Evolutionary conservation across 1,140 invertebrate genomes (phyloP).

Genomic region (Dendroctonus ponderosae): DNA sequence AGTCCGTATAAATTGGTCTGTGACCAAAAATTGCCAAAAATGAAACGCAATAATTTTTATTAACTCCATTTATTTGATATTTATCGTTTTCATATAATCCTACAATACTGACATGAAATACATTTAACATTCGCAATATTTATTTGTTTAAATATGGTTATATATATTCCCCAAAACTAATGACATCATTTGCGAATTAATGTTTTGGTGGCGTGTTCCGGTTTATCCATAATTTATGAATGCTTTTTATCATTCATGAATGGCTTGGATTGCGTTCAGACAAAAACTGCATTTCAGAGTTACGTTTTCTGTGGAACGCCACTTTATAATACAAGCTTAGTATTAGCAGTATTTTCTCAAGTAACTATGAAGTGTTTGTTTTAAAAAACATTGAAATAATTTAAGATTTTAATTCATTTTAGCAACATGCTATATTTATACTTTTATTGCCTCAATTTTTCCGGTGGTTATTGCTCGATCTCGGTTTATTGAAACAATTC

Average conservation of each 20-base stretch:
- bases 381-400: too few species aligned
- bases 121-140: conserved; percentile 29
- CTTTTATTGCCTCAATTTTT: too few species aligned
- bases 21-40: conserved; percentile 3
- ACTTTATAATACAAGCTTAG: too few species aligned
- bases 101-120: conserved; percentile 21
- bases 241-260: conserved; percentile 5
- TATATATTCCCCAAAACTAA: conserved; percentile 30
- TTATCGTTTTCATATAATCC: conserved; percentile 22
- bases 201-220: conserved; percentile 28
- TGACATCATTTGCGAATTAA: conserved; percentile 32
- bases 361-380: too few species aligned
- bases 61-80: conserved; percentile 13
- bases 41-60: conserved; percentile 20
- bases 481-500: too few species aligned
- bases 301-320: too few species aligned
- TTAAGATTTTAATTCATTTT: too few species aligned
- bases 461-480: too few species aligned
- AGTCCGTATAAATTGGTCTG: not conserved
- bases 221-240: conserved; percentile 29
- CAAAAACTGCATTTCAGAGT: too few species aligned
- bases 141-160: conserved; percentile 26
- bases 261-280: not conserved
- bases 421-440: too few species aligned
- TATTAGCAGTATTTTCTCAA: too few species aligned